phyloP scores from a whole-genome alignment of 2,797 vertebrate genomes.

The Bovichtus diacanthus region DNA sequence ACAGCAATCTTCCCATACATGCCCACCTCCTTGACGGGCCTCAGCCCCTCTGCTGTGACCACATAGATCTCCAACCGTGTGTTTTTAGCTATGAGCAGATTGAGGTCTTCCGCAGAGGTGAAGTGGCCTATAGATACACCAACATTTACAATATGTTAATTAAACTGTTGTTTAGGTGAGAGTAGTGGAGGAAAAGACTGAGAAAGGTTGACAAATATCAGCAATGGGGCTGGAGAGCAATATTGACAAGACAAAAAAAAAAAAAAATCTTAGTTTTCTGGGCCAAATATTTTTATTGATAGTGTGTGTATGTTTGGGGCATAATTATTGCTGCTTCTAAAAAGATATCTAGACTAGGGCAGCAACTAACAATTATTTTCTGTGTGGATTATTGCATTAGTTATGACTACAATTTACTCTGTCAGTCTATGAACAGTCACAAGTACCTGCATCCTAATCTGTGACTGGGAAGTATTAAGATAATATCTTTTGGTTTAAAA shows the following conservation, averaged over 20 bases:
- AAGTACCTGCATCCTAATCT: background rate
- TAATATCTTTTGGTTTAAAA: background rate
- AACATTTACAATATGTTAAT: background rate
- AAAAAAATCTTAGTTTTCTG: no score
- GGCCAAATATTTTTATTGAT: background rate
- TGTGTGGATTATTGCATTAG: background rate
- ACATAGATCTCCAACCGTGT: slow-evolving; percentile 98
- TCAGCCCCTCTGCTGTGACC: slow-evolving; percentile 95
- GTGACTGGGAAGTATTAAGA: background rate
- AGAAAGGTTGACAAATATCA: background rate
- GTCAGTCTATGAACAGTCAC: background rate
- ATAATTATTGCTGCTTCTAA: background rate
- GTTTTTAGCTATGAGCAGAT: slow-evolving; percentile 98
- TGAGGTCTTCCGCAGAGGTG: slow-evolving; percentile 96
- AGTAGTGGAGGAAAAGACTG: background rate
- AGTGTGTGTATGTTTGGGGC: background rate
- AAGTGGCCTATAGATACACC: slow-evolving; percentile 89
- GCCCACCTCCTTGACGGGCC: slow-evolving; percentile 97
- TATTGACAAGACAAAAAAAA: background rate
- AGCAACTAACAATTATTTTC: background rate
- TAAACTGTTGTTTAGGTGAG: background rate
- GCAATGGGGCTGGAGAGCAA: background rate
- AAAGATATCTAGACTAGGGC: background rate
- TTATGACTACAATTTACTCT: background rate
- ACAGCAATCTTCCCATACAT: slow-evolving; percentile 99